These are phyloP conservation scores for Acanthosepion esculentum DNA, from an alignment of 2,888 invertebrate species.

Conservation along the genomic window DNA sequence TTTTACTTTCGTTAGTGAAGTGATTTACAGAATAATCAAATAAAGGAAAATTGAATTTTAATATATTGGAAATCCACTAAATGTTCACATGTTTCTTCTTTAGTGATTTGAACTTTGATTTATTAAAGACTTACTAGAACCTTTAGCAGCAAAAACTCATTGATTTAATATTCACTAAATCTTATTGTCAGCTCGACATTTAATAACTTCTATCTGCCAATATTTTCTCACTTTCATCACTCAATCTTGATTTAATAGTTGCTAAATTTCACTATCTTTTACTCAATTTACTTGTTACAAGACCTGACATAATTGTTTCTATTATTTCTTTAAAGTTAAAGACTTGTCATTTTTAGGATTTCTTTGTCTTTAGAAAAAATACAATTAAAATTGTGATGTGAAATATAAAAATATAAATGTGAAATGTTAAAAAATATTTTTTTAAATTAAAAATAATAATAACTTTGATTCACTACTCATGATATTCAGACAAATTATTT, in stretches of 20 bases:
- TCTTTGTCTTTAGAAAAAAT: too few relatives aligned
- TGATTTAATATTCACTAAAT: background rate
- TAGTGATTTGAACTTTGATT: background rate
- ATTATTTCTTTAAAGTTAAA: too few relatives aligned
- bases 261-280: background rate
- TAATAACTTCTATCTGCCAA: background rate
- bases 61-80: background rate
- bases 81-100: background rate
- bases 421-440: too few relatives aligned
- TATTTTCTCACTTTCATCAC: background rate
- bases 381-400: too few relatives aligned
- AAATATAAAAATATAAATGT: too few relatives aligned
- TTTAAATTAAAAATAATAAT: too few relatives aligned
- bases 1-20: background rate
- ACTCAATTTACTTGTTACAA: too few relatives aligned
- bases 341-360: too few relatives aligned
- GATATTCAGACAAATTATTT: too few relatives aligned
- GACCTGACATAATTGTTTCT: too few relatives aligned
- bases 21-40: background rate
- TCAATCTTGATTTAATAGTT: background rate
- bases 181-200: background rate
- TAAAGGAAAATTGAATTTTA: background rate
- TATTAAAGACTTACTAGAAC: background rate
- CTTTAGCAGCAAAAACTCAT: background rate
- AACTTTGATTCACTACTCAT: too few relatives aligned